Percentiles rank a stretch among this genome's conserved stretches.
phyloP scores from a whole-genome alignment of 2,888 invertebrate genomes.

The Yponomeuta plumbellus region DNA sequence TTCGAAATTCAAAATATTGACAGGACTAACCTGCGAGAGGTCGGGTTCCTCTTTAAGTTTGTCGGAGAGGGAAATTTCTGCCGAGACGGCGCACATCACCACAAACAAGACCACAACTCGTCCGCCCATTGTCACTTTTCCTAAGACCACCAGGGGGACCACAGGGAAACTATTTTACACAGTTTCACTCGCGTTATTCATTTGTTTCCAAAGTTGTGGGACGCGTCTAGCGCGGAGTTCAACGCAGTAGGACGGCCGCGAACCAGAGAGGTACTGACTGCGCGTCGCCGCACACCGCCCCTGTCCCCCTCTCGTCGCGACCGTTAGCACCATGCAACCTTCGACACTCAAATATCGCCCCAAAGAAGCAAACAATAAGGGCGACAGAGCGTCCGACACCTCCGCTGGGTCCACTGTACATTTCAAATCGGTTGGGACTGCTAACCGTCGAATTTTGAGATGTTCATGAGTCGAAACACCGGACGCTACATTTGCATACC shows the following conservation, averaged over 20 bases:
- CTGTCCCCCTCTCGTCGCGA: slow-evolving; percentile 46
- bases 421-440: slow-evolving; percentile 5
- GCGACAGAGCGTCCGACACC: not conserved
- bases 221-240: slow-evolving; percentile 33
- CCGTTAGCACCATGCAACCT: slow-evolving; percentile 3
- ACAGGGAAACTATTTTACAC: slow-evolving; percentile 42
- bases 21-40: slow-evolving; percentile 78
- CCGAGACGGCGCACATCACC: slow-evolving; percentile 50
- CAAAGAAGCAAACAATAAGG: not conserved
- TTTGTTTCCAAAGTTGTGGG: slow-evolving; percentile 28
- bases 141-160: slow-evolving; percentile 33
- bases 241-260: slow-evolving; percentile 31
- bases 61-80: slow-evolving; percentile 74
- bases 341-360: not conserved
- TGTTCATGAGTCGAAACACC: slow-evolving; percentile 15
- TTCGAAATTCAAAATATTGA: not conserved
- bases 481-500: not conserved
- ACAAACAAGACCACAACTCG: slow-evolving; percentile 60
- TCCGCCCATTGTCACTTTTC: slow-evolving; percentile 45
- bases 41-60: slow-evolving; percentile 80
- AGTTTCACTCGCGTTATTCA: slow-evolving; percentile 56
- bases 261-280: slow-evolving; percentile 31
- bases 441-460: slow-evolving; percentile 17
- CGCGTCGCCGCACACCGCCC: slow-evolving; percentile 44
- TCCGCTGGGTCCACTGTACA: not conserved